These are phyloP conservation scores for Leucosticte australis DNA, from an alignment of 2,113 vertebrate species.

Conservation along the genomic window DNA sequence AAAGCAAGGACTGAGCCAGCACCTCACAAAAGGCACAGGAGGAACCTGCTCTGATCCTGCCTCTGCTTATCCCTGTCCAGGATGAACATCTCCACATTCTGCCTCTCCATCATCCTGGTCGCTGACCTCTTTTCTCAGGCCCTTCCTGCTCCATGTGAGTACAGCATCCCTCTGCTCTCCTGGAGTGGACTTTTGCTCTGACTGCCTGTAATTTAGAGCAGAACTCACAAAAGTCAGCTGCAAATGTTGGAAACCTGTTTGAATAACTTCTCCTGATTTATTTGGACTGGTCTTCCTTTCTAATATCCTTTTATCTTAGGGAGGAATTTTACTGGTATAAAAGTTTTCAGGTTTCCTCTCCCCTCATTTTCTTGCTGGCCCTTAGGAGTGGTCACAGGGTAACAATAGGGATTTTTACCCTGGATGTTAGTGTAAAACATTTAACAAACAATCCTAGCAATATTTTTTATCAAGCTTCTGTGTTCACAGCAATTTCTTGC, in stretches of 20 bases:
- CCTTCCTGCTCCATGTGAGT: constrained; percentile 2
- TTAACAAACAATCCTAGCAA: neutral
- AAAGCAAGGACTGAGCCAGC: neutral
- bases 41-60: neutral
- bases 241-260: neutral
- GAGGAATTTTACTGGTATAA: neutral
- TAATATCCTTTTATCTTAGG: neutral
- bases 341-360: neutral
- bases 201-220: neutral
- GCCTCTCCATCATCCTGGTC: neutral
- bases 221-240: neutral
- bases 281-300: neutral
- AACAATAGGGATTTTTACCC: neutral
- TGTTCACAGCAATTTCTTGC: neutral
- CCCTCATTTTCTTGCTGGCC: neutral
- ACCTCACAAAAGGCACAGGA: neutral
- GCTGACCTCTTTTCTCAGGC: neutral
- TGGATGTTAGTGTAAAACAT: neutral
- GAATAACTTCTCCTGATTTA: neutral
- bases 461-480: neutral
- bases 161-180: neutral
- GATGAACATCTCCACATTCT: neutral
- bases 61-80: neutral
- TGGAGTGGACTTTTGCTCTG: neutral
- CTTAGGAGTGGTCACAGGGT: neutral